phyloP scores from a whole-genome alignment of 1,140 invertebrate species.

The Sarcophaga bullata region DNA sequence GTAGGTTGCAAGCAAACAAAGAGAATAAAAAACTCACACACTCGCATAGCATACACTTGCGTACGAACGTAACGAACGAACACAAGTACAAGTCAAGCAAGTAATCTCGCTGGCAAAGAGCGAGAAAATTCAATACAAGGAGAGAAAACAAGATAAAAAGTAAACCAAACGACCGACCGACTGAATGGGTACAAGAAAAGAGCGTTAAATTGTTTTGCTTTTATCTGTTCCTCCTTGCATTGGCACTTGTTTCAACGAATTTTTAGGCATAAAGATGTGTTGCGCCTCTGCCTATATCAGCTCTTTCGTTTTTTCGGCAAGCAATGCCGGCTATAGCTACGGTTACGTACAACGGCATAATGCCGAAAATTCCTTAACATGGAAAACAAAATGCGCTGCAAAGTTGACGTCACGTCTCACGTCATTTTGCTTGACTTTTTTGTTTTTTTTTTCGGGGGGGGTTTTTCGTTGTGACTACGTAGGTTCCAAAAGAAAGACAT shows the following conservation, averaged over 20 bases:
- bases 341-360: neutral
- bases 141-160: no score
- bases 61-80: no score
- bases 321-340: neutral
- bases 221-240: no score
- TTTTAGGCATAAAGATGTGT: no score
- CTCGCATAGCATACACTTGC: no score
- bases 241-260: no score
- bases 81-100: no score
- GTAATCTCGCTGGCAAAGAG: no score
- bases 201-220: neutral
- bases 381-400: conserved; percentile 32
- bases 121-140: no score
- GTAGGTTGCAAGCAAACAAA: conserved; percentile 6
- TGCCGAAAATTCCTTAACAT: conserved; percentile 35
- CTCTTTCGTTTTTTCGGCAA: neutral
- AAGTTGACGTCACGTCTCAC: conserved; percentile 14
- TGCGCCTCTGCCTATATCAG: no score
- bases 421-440: neutral
- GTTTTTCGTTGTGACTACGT: neutral
- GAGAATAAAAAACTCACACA: neutral
- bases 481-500: neutral
- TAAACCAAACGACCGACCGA: no score
- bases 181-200: neutral
- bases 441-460: no score